These are phyloP conservation scores for Oceanites oceanicus DNA, from an alignment of 2,113 vertebrate genomes.

Conservation along the genomic window DNA sequence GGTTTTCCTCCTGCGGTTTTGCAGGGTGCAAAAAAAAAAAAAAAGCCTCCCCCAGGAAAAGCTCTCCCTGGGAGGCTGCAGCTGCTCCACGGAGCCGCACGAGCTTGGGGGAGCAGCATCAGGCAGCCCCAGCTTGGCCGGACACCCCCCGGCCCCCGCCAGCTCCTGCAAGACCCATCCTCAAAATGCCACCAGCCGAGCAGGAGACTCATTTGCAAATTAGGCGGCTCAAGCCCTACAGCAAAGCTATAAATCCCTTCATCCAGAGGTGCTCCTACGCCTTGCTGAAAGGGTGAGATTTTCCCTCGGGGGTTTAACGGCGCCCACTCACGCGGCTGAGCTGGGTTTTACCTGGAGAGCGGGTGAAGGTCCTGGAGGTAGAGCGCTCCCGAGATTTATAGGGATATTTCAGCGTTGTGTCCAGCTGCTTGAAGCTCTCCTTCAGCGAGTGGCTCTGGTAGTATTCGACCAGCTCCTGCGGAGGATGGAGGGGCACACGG, in stretches of 20 bases:
- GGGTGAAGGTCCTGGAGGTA: conserved; percentile 80
- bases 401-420: conserved; percentile 90
- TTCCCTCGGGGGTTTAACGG: rapidly evolving
- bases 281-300: not conserved
- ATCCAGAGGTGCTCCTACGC: not conserved
- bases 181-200: not conserved
- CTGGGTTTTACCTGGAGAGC: conserved; percentile 85
- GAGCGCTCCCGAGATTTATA: conserved; percentile 90
- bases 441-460: conserved; percentile 96
- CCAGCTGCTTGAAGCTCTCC: conserved; percentile 97
- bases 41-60: not conserved
- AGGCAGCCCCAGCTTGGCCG: not conserved
- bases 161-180: rapidly evolving
- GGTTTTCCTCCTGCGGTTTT: no score
- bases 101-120: not conserved
- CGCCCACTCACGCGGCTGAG: rapidly evolving
- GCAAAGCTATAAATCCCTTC: not conserved
- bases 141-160: rapidly evolving
- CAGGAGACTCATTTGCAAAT: not conserved
- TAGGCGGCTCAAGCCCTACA: not conserved
- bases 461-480: conserved; percentile 95
- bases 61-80: not conserved
- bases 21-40: no score
- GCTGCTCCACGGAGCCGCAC: rapidly evolving
- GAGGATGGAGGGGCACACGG: not conserved